These are phyloP conservation scores for Charina bottae DNA, from an alignment of 2,113 vertebrate species.

Conservation along the genomic window DNA sequence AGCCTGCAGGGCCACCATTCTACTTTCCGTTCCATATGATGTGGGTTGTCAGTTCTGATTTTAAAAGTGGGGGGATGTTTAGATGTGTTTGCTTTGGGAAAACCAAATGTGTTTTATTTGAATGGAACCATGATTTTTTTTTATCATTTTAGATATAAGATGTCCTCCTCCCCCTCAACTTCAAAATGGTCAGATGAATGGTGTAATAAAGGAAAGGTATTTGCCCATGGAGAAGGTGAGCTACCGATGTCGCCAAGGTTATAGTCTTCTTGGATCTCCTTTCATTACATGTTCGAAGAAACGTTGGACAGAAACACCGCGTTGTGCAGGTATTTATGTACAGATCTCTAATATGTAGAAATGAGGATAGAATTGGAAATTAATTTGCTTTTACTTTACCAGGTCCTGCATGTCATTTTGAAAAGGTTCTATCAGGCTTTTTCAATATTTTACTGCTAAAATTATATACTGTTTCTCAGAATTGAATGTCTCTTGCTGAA, in stretches of 20 bases:
- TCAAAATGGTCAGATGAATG: background rate
- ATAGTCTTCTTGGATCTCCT: background rate
- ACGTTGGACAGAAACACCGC: background rate
- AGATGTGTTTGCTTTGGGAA: background rate
- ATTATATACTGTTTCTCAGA: background rate
- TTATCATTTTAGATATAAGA: background rate
- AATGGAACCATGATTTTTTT: background rate
- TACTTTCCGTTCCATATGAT: background rate
- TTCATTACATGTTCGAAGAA: background rate
- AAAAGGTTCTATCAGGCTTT: background rate
- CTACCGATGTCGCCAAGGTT: background rate
- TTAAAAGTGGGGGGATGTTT: background rate
- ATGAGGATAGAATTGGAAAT: background rate
- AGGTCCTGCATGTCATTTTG: background rate
- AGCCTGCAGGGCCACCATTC: background rate
- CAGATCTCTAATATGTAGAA: background rate
- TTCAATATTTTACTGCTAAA: background rate
- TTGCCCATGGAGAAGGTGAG: background rate
- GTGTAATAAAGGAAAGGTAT: background rate
- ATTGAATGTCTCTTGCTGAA: background rate
- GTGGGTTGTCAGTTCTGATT: background rate
- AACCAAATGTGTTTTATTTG: background rate
- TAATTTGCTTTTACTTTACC: background rate
- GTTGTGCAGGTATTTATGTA: conserved; percentile 10
- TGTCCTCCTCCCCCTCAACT: background rate